Evolutionary conservation across 2,797 vertebrate species (phyloP), one percentile per base, ranked within the genome.

Genomic region (Eidolon dupreanum): DNA sequence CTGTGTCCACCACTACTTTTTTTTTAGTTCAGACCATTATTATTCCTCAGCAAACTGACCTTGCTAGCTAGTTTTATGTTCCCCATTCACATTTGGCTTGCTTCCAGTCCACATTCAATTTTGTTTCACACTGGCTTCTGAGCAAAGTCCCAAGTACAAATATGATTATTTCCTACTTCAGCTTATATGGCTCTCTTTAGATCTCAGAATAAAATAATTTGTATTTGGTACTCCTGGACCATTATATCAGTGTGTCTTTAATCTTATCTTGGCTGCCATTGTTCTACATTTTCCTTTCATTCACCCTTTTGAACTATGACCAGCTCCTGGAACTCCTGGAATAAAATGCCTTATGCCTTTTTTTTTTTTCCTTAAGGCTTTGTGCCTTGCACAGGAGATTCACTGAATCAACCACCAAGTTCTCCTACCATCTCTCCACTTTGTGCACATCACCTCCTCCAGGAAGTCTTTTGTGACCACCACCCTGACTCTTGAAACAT

Each of bases 341-440:
- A 66, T 61, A 33, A 41, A 41, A 61, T 43, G 31, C 1, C 5
- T 8, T 65, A 1, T 15, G 8, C n/a, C 9, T 36, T 65, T 20
- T 74, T 9, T 33, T 13, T 8, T n/a, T 38, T 26, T 22, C 3
- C 22, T 16, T 36, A 38, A 5, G 11, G 41, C 19, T 63, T 11
- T 46, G 31, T 46, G 68, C 12, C 3, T 31, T 57, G 2, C 16
- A 22, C 2, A 33, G 8, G 2, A 0, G 16, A 1, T 51, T 24
- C 12, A 7, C 12, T n/a, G 43, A 31, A 16, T 33, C 20, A 20
- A 2, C 41, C 49, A 41, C 16, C 7, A 5, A n/a, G 2, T 8
- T 17, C 28, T 71, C 31, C 20, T 38, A 11, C 1, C 13, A 11
- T 13, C 5, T 71, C 20, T 28, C 51, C 13, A 3, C 2, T 81